Conservation (phyloP, 2,888 invertebrate genomes). For the Serripes groenlandicus region DNA sequence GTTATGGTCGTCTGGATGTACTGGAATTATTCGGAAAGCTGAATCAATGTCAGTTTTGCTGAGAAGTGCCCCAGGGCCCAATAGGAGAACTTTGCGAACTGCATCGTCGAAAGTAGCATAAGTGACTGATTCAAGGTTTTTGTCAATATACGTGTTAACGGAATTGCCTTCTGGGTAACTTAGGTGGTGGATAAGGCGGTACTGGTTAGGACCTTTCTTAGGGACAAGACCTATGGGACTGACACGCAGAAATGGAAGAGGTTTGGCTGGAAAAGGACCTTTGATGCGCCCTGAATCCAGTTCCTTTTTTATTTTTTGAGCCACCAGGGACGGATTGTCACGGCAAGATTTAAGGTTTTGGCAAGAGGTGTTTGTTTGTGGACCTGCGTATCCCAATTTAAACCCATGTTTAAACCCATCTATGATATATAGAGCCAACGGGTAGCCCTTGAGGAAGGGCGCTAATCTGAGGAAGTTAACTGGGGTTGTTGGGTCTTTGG, state of each 20-base stretch:
- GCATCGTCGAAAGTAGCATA: slow-evolving; percentile 51
- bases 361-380: background rate
- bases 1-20: slow-evolving; percentile 52
- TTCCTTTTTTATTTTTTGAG: slow-evolving; percentile 13
- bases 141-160: slow-evolving; percentile 50
- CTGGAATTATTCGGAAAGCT: slow-evolving; percentile 49
- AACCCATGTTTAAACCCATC: slow-evolving; percentile 33
- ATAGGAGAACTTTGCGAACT: background rate
- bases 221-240: slow-evolving; percentile 53
- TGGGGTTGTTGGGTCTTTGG: too few relatives aligned
- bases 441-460: too few relatives aligned
- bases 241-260: slow-evolving; percentile 18
- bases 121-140: slow-evolving; percentile 7
- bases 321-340: background rate
- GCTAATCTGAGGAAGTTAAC: background rate
- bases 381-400: slow-evolving; percentile 19
- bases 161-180: slow-evolving; percentile 46
- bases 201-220: slow-evolving; percentile 40
- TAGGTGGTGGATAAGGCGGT: slow-evolving; percentile 57
- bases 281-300: slow-evolving; percentile 12
- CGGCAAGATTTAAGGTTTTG: slow-evolving; percentile 33
- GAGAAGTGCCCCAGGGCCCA: slow-evolving; percentile 23
- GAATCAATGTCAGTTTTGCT: slow-evolving; percentile 53
- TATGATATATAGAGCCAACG: slow-evolving; percentile 21
- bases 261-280: slow-evolving; percentile 18